Evolutionary conservation across 2,888 invertebrate species (phyloP).

Genomic region (Gerosis bhagava): DNA sequence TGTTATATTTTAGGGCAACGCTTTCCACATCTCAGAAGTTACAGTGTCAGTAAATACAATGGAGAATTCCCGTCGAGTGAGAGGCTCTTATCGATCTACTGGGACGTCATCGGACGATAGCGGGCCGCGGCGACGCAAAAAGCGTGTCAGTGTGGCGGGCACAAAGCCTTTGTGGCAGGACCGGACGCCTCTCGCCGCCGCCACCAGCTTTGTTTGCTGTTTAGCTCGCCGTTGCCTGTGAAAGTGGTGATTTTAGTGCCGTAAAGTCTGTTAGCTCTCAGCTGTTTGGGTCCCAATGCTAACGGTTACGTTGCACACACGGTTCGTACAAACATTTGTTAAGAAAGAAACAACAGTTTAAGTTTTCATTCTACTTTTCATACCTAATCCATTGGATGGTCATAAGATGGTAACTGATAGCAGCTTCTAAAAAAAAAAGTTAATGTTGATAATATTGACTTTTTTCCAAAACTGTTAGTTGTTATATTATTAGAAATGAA

Average conservation of each 20-base stretch:
- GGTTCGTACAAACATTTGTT: too few species aligned
- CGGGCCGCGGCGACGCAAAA: conserved; percentile 74
- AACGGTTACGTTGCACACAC: too few species aligned
- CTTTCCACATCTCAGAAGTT: conserved; percentile 74
- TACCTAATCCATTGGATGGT: too few species aligned
- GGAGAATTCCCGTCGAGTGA: conserved; percentile 75
- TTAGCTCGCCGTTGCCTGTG: conserved; percentile 66
- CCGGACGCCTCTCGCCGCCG: conserved; percentile 76
- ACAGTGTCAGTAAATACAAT: conserved; percentile 30
- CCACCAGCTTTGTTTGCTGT: conserved; percentile 73
- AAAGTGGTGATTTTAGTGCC: conserved; percentile 71
- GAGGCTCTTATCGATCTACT: conserved; percentile 79
- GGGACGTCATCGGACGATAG: conserved; percentile 80
- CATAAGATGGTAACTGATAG: too few species aligned
- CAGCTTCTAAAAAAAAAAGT: too few species aligned
- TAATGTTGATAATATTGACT: too few species aligned
- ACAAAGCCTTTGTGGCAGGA: conserved; percentile 75
- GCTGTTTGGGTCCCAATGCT: conserved; percentile 43
- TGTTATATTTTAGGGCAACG: conserved; percentile 65
- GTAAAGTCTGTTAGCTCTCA: conserved; percentile 51
- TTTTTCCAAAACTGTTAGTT: too few species aligned
- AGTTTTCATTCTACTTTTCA: too few species aligned
- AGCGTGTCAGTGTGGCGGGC: conserved; percentile 77
- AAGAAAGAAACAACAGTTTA: too few species aligned
- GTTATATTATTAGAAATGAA: too few species aligned